Percentiles rank a stretch among this genome's conserved stretches.
Evolutionary conservation across 1,140 invertebrate species (phyloP).

Genomic region (Pogonus chalceus): DNA sequence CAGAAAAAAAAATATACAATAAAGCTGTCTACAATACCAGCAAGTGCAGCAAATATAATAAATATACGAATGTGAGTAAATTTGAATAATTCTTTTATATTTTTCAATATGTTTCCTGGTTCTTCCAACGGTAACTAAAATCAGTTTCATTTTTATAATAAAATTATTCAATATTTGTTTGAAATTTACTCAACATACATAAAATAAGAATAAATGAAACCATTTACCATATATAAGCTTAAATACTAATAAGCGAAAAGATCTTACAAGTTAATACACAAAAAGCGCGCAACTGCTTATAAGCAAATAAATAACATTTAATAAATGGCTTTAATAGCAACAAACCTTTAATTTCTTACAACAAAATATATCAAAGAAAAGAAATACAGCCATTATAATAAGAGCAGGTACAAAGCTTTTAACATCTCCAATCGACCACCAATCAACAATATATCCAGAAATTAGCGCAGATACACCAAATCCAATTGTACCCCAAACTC

Average conservation of each 20-base stretch:
- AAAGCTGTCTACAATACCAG: slow-evolving; percentile 64
- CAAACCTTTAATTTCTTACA: slow-evolving; percentile 50
- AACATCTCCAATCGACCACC: slow-evolving; percentile 38
- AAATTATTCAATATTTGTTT: too few species aligned
- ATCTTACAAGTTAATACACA: too few species aligned
- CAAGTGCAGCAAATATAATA: slow-evolving; percentile 55
- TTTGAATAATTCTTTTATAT: slow-evolving; percentile 46
- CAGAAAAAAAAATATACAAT: slow-evolving; percentile 71
- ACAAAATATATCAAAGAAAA: slow-evolving; percentile 49
- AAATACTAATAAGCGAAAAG: too few species aligned
- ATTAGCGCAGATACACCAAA: slow-evolving; percentile 59
- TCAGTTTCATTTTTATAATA: too few species aligned
- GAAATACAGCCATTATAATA: slow-evolving; percentile 50
- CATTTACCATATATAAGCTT: too few species aligned
- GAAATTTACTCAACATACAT: too few species aligned
- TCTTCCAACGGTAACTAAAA: slow-evolving; percentile 55
- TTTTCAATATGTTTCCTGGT: slow-evolving; percentile 52
- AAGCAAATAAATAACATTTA: too few species aligned
- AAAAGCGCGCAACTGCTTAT: too few species aligned
- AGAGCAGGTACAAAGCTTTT: slow-evolving; percentile 63
- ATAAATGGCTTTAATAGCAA: neutral
- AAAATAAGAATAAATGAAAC: too few species aligned
- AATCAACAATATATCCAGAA: slow-evolving; percentile 52
- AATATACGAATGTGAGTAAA: slow-evolving; percentile 53
- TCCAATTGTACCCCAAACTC: slow-evolving; percentile 69